Conservation (phyloP, 2,797 vertebrate species). For the Sitta carolinensis region DNA sequence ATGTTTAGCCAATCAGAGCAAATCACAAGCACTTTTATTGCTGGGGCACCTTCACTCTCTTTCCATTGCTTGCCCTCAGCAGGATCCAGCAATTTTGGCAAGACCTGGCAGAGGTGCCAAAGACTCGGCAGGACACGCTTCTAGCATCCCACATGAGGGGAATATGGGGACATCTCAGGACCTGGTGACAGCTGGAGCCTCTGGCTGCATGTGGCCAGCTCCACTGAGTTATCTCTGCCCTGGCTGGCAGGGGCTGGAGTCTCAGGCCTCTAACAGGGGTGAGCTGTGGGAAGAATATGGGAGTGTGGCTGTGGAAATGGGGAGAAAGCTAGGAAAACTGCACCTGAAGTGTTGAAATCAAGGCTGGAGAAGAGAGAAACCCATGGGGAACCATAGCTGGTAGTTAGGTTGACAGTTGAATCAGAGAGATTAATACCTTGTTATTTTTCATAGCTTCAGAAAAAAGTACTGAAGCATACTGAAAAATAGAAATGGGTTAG, state of each 20-base stretch:
- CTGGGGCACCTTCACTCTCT: not conserved
- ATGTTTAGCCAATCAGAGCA: fast-evolving
- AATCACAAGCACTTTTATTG: not conserved
- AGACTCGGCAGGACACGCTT: not conserved
- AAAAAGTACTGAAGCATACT: not conserved
- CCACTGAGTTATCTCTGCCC: not conserved
- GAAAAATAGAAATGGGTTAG: not conserved
- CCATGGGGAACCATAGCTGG: not conserved
- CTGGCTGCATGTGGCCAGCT: fast-evolving
- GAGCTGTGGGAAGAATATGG: not conserved
- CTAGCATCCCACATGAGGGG: fast-evolving
- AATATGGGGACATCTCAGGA: not conserved
- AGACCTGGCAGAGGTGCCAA: not conserved
- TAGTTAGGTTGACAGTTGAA: not conserved
- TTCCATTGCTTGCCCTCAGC: not conserved
- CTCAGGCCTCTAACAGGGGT: not conserved
- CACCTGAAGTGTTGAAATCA: not conserved
- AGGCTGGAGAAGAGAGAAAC: not conserved
- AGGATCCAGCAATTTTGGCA: not conserved
- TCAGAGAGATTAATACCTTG: not conserved
- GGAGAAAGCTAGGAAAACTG: not conserved
- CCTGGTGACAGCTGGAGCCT: fast-evolving
- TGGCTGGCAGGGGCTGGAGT: not conserved
- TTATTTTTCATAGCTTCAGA: not conserved
- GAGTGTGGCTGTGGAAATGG: not conserved